These are phyloP conservation scores for Achroia grisella DNA, from an alignment of 1,140 invertebrate species.

Conservation along the genomic window DNA sequence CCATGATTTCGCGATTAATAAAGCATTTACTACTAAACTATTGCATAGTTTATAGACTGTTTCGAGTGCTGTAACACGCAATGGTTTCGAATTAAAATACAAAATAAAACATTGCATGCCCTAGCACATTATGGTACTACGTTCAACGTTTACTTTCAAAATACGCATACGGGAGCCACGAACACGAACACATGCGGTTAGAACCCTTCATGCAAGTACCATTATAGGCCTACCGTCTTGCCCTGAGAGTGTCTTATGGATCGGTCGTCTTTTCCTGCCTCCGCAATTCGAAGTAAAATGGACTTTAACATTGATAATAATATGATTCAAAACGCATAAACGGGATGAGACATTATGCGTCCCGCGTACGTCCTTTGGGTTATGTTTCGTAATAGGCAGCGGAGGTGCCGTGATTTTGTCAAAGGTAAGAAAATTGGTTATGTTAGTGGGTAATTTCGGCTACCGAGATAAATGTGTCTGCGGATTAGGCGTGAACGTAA, in stretches of 20 bases:
- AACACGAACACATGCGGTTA: constrained; percentile 33
- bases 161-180: constrained; percentile 33
- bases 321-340: constrained; percentile 37
- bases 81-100: too few relatives aligned
- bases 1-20: too few relatives aligned
- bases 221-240: constrained; percentile 44
- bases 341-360: constrained; percentile 35
- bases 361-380: constrained; percentile 62
- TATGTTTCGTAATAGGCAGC: constrained; percentile 68
- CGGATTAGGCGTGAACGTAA: constrained; percentile 8
- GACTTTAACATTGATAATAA: constrained; percentile 42
- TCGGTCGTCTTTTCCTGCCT: constrained; percentile 33
- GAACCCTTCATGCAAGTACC: constrained; percentile 26
- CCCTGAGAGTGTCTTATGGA: constrained; percentile 38
- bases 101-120: too few relatives aligned
- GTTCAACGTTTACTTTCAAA: too few relatives aligned
- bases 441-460: constrained; percentile 57
- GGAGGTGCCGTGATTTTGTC: constrained; percentile 61
- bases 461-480: constrained; percentile 34
- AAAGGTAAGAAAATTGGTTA: constrained; percentile 72
- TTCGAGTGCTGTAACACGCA: too few relatives aligned
- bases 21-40: too few relatives aligned
- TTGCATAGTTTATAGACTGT: too few relatives aligned
- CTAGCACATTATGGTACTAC: too few relatives aligned
- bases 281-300: constrained; percentile 27